Evolutionary conservation across 2,797 vertebrate genomes (phyloP).

Genomic region (Vireo griseus): DNA sequence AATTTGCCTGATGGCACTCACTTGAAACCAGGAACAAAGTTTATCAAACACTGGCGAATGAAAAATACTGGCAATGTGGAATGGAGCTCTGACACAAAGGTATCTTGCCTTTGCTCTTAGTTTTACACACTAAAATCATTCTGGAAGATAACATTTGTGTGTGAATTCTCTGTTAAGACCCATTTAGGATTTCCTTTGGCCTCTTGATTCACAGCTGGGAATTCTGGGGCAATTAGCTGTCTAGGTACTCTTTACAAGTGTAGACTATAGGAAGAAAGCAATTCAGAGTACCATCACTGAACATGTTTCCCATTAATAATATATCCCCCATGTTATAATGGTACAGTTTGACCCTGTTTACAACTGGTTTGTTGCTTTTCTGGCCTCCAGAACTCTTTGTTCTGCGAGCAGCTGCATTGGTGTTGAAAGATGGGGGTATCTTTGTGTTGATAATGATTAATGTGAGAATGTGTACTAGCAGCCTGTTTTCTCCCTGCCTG

Average conservation of each 20-base stretch:
- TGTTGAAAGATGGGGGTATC: not conserved
- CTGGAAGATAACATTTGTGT: not conserved
- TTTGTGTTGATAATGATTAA: not conserved
- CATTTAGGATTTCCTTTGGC: not conserved
- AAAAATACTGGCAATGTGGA: conserved; percentile 92
- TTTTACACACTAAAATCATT: not conserved
- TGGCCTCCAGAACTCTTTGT: not conserved
- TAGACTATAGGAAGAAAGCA: not conserved
- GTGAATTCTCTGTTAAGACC: not conserved
- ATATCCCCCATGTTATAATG: not conserved
- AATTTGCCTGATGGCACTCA: conserved; percentile 96
- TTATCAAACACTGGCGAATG: conserved; percentile 99
- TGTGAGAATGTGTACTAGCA: not conserved
- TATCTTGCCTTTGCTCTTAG: conserved; percentile 57
- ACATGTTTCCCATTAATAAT: not conserved
- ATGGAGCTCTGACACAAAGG: conserved; percentile 96
- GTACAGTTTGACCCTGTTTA: not conserved
- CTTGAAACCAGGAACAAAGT: conserved; percentile 91
- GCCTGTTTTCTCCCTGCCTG: not conserved
- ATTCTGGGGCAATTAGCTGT: not conserved
- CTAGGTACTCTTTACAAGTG: not conserved
- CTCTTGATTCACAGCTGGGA: not conserved
- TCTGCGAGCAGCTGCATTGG: not conserved
- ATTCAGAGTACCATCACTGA: not conserved
- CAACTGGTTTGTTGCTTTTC: not conserved